These are phyloP conservation scores for Melinaea marsaeus DNA, from an alignment of 2,888 invertebrate species.

Conservation along the genomic window DNA sequence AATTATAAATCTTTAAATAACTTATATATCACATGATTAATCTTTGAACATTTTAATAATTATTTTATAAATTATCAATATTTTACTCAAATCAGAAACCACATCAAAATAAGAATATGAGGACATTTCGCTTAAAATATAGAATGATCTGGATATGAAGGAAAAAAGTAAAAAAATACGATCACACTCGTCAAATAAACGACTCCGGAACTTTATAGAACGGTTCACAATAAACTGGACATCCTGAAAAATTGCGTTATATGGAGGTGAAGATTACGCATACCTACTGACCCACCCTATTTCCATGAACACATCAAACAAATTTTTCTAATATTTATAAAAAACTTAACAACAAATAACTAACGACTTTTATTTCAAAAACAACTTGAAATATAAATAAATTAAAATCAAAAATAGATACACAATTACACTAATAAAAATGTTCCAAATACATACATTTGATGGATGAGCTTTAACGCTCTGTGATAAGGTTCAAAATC, in stretches of 20 bases:
- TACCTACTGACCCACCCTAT: no score
- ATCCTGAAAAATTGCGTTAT: slow-evolving; percentile 21
- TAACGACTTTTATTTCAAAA: not conserved
- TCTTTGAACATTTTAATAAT: no score
- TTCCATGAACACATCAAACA: not conserved
- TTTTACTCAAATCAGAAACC: no score
- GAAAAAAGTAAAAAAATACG: slow-evolving; percentile 21
- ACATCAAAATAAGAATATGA: no score
- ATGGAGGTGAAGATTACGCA: slow-evolving; percentile 11
- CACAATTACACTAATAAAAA: slow-evolving; percentile 14
- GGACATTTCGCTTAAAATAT: not conserved
- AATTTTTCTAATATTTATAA: no score
- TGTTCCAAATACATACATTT: not conserved
- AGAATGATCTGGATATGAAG: slow-evolving; percentile 11
- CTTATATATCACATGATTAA: no score
- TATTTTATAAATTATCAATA: no score
- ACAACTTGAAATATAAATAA: not conserved
- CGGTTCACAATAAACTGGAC: slow-evolving; percentile 21
- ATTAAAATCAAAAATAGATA: slow-evolving; percentile 12
- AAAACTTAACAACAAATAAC: no score
- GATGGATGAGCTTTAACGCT: not conserved
- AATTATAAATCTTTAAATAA: no score
- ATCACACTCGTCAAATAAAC: slow-evolving; percentile 29
- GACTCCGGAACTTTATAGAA: slow-evolving; percentile 22
- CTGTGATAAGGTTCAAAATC: slow-evolving; percentile 39